These are phyloP conservation scores for Delichon dasypus DNA, from an alignment of 2,797 vertebrate genomes.

Conservation along the genomic window DNA sequence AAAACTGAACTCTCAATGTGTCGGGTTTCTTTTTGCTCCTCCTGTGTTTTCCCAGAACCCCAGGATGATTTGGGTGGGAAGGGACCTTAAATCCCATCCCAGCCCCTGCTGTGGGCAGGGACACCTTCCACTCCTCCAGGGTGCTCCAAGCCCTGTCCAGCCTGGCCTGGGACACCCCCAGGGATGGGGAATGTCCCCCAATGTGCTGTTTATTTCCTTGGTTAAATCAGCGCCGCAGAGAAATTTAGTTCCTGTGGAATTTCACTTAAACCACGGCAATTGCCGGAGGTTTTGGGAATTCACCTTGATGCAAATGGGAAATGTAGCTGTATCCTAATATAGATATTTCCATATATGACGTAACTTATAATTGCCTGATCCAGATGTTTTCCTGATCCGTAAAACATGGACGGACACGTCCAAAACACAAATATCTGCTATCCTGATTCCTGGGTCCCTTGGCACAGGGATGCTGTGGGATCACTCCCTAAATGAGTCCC, in stretches of 20 bases:
- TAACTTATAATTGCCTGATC: neutral
- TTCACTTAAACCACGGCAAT: neutral
- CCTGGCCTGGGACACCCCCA: neutral
- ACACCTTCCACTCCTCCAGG: neutral
- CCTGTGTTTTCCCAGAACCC: neutral
- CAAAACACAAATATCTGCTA: neutral
- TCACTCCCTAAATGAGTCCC: neutral
- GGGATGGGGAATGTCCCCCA: neutral
- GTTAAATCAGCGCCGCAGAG: neutral
- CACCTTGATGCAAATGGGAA: neutral
- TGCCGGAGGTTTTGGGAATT: neutral
- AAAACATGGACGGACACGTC: accelerated
- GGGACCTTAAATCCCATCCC: neutral
- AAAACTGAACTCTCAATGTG: neutral
- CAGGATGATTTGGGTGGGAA: neutral
- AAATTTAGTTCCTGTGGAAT: neutral
- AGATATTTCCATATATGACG: neutral
- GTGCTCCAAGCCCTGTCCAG: neutral
- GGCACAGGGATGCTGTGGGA: neutral
- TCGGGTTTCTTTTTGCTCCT: neutral
- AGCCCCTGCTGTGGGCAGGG: neutral
- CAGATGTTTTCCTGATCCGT: neutral
- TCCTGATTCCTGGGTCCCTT: neutral
- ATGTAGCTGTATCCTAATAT: neutral
- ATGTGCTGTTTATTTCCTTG: neutral